Evolutionary conservation across 2,113 vertebrate genomes (phyloP), one percentile per base, ranked within the genome.

Genomic region (Taxidea taxus): DNA sequence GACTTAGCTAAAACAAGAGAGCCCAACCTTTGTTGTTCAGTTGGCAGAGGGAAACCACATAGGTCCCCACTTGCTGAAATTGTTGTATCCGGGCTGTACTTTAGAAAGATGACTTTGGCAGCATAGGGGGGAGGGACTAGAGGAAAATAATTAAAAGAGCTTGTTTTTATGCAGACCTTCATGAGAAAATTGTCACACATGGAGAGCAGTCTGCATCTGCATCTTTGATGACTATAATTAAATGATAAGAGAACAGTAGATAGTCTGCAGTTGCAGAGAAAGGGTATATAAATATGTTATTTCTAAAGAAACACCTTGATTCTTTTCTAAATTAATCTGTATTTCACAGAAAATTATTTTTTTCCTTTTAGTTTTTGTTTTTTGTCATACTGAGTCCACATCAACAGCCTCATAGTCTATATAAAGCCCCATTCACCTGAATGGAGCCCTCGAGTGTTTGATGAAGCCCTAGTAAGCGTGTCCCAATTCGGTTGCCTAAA

Each of bases 191-290:
- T 95, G 78, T 51, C 78, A 21, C 37, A 56, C 58, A 70, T 89
- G 49, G 87, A 83, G 16, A 96, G 70, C 4, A 42, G 15, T 70
- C 47, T 90, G 42, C 51, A 49, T 92, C 87, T 91, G 68, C 74
- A 80, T 75, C 49, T 87, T 80, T 95, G 74, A 95, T 92, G 80
- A 95, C 95, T 96, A 29, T 97, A 95, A 96, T 97, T 95, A 96
- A 95, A 60, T 68, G 72, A 75, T 70, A 86, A 84, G 49, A 93
- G 49, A 96, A 56, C 29, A 80, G 68, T 58, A 23, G 62, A 49
- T 51, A 90, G 49, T 93, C 72, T 4, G 29, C 12, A 75, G 68
- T 25, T 47, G 37, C 54, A 75, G n/a, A 80, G 68, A 94, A 72
- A 78, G 58, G n/a, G 20, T 39, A 93, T 89, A 54, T 84, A 95